Percentiles rank a stretch among this genome's conserved stretches.
Evolutionary conservation across 2,797 vertebrate species (phyloP).

Genomic region (Emys orbicularis): DNA sequence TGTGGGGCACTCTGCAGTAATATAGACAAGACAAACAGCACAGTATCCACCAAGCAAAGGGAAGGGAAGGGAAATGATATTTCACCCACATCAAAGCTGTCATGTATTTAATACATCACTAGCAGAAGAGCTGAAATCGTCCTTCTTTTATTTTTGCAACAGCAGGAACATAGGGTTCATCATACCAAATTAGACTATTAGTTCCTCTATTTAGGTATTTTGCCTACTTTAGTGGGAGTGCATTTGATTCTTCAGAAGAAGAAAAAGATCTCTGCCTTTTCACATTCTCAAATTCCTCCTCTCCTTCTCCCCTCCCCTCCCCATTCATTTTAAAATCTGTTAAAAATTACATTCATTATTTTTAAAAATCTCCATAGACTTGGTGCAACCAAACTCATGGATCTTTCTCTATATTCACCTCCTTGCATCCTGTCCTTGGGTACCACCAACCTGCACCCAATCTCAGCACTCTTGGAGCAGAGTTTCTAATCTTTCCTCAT

Average conservation of each 20-base stretch:
- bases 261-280: conserved; percentile 5
- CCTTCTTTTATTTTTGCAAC: neutral
- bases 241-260: neutral
- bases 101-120: neutral
- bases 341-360: neutral
- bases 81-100: conserved; percentile 48
- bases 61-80: neutral
- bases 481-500: conserved; percentile 71
- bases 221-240: neutral
- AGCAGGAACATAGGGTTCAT: neutral
- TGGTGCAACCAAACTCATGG: too few species aligned
- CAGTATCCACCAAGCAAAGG: neutral
- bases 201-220: neutral
- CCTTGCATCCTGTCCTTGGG: neutral
- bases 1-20: neutral
- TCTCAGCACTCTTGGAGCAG: conserved; percentile 50
- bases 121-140: neutral
- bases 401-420: neutral
- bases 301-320: too few species aligned
- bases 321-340: neutral
- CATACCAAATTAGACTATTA: neutral
- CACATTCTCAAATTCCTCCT: neutral
- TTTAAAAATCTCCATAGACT: neutral
- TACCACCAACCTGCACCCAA: neutral
- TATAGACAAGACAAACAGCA: conserved; percentile 1